Base-by-base conservation (phyloP, 1,140 invertebrate genomes). In the Microplitis demolitor region DNA sequence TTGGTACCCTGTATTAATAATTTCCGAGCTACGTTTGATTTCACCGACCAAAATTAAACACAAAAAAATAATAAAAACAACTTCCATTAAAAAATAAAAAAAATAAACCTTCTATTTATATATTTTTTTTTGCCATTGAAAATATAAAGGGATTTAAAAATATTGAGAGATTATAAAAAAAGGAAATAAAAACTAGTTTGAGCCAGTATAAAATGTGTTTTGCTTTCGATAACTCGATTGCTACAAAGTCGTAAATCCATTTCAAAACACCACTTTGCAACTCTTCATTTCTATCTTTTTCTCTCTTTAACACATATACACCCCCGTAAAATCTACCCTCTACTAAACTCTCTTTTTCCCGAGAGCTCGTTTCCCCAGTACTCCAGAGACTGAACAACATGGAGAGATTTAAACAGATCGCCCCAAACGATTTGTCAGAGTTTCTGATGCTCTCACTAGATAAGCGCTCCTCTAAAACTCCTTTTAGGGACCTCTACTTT, bases 191-290 rank as follows among this genome's bases (percentile, higher is more conserved):
- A 45, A 45, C 39, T 9, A 45, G 39, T 45, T 45, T 45, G 1
- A 45, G 2, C 11, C 2, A 11, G 39, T 45, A 45, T 45, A 45
- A 45, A 45, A 45, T 11, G 39, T 53, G 69, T 71, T 71, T 71
- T 71, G 45, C 45, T 50, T 35, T 16, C 50, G 60, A 71, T 71
- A 71, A 71, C 64, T 71, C 69, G 64, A 71, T 71, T 50, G 60
- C 33, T 16, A 53, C 62, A 66, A 71, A 71, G 69, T 71, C 69
- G 69, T 71, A 71, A 71, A 71, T 71, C 69, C 53, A 51, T 54
- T 33, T 37, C 35, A 31, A 56, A 56, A 71, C 69, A 62, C 16
- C 58, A 13, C 45, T 45, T 58, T 31, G 35, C 50, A 53, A 45
- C 24, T 66, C 50, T 66, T 16, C 45, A 53, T 53, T 51, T 51